Conservation (phyloP, 2,888 invertebrate genomes). For the Sussaba pulchella region DNA sequence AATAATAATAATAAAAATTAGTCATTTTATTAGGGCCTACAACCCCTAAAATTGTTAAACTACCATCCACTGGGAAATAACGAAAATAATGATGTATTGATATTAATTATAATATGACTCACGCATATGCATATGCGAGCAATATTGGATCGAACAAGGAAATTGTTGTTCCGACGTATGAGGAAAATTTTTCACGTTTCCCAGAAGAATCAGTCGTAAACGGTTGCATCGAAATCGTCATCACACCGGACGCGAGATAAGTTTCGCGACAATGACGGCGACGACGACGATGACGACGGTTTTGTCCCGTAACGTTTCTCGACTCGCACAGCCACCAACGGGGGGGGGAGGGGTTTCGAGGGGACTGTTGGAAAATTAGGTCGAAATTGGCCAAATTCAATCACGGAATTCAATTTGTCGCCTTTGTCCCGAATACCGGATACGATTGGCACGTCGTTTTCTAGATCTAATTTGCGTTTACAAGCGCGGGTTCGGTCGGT, state of each 20-base stretch:
- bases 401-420: conserved; percentile 78
- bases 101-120: too few relatives aligned
- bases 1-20: too few relatives aligned
- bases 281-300: too few relatives aligned
- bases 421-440: conserved; percentile 75
- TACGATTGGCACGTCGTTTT: conserved; percentile 76
- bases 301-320: too few relatives aligned
- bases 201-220: neutral
- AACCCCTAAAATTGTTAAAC: too few relatives aligned
- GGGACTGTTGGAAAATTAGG: conserved; percentile 75
- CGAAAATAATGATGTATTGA: too few relatives aligned
- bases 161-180: neutral
- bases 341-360: too few relatives aligned
- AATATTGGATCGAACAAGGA: conserved; percentile 3
- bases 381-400: conserved; percentile 78
- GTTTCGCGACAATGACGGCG: neutral
- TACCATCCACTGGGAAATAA: too few relatives aligned
- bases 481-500: conserved; percentile 45
- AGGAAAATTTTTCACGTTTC: neutral
- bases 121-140: neutral
- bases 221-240: conserved; percentile 14
- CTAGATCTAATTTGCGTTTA: conserved; percentile 80
- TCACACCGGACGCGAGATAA: neutral
- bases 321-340: too few relatives aligned
- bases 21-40: too few relatives aligned